Conservation (phyloP, 2,113 vertebrate genomes). For the Paedocypris sp. region DNA sequence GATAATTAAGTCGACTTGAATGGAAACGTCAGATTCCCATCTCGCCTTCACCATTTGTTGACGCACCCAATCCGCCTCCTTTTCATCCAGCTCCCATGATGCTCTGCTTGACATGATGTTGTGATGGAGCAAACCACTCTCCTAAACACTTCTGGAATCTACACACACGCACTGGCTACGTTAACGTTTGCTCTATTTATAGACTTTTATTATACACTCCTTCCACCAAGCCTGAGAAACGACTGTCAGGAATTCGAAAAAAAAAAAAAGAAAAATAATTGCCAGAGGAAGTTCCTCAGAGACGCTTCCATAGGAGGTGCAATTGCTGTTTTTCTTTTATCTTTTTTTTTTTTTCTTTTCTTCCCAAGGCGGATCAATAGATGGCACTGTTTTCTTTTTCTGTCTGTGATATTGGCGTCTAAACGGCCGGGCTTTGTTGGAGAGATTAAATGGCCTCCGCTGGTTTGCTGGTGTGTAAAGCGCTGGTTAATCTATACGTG, state of each 20-base stretch:
- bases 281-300: not conserved
- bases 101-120: no score
- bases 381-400: constrained; percentile 37
- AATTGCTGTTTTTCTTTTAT: no score
- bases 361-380: constrained; percentile 25
- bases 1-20: constrained; percentile 1
- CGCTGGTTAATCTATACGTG: no score
- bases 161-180: no score
- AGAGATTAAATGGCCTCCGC: not conserved
- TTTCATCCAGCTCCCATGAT: no score
- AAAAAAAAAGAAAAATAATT: not conserved
- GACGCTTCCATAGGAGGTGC: no score
- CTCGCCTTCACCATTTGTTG: not conserved
- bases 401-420: not conserved
- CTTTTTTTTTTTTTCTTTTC: not conserved
- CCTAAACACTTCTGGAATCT: no score
- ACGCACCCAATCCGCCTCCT: no score
- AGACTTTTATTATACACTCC: not conserved
- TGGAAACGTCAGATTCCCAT: constrained; percentile 7
- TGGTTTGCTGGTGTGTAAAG: not conserved
- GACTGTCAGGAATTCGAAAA: not conserved
- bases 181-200: no score
- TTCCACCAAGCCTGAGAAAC: not conserved
- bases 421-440: not conserved
- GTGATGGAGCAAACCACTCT: no score